These are phyloP conservation scores for Cryptoblepharus egeriae DNA, from an alignment of 2,797 vertebrate genomes.

Conservation along the genomic window DNA sequence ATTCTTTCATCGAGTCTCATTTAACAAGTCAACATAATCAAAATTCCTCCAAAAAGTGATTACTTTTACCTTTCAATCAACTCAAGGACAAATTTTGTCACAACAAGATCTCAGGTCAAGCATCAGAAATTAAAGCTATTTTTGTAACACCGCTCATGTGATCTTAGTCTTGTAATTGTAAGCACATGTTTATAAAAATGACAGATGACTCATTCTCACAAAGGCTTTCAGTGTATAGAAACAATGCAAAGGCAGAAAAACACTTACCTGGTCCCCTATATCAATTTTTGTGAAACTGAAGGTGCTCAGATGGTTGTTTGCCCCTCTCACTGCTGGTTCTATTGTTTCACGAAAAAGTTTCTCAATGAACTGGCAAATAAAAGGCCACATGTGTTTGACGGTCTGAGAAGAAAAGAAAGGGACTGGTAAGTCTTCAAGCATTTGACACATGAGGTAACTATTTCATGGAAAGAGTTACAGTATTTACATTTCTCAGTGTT, in stretches of 20 bases:
- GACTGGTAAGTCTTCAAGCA: background rate
- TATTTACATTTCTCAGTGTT: background rate
- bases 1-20: background rate
- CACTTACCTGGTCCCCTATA: constrained; percentile 92
- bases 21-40: background rate
- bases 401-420: constrained; percentile 79
- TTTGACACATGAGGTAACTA: constrained; percentile 4
- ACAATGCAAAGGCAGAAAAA: background rate
- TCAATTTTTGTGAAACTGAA: constrained; percentile 96
- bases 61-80: background rate
- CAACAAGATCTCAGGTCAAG: background rate
- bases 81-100: background rate
- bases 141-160: background rate
- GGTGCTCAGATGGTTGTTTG: constrained; percentile 89
- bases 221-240: background rate
- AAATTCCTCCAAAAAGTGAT: background rate
- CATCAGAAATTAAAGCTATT: background rate
- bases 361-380: constrained; percentile 96
- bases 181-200: background rate
- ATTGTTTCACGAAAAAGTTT: constrained; percentile 96
- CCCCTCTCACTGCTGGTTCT: constrained; percentile 91
- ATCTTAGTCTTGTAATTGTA: background rate
- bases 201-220: too few species aligned
- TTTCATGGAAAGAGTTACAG: background rate
- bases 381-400: constrained; percentile 98